phyloP scores from a whole-genome alignment of 2,888 invertebrate genomes.

The Abscondita cerata region DNA sequence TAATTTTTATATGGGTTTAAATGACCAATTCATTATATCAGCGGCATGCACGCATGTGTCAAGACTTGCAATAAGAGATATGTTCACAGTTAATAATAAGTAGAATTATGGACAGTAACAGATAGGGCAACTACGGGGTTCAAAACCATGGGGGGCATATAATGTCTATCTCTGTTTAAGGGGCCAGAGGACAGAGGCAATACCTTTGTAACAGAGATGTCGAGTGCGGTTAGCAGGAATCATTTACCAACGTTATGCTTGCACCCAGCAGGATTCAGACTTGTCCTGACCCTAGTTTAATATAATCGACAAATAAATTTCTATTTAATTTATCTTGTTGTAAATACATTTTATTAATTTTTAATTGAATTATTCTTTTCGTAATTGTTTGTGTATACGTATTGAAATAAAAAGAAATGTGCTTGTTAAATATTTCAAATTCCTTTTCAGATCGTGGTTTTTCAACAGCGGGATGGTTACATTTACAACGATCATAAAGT shows the following conservation, averaged over 20 bases:
- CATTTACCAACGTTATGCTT: constrained; percentile 37
- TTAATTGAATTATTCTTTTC: not conserved
- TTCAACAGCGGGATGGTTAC: constrained; percentile 15
- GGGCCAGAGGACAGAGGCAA: constrained; percentile 33
- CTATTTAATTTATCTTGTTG: constrained; percentile 24
- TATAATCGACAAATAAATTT: constrained; percentile 36
- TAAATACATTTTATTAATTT: constrained; percentile 19
- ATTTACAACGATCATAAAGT: constrained; percentile 16
- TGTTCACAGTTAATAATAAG: constrained; percentile 47
- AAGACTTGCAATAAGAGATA: constrained; percentile 34
- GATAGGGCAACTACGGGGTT: constrained; percentile 36
- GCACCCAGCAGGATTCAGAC: constrained; percentile 38
- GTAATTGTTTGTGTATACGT: too few relatives aligned
- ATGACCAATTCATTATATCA: constrained; percentile 33
- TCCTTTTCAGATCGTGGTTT: constrained; percentile 19
- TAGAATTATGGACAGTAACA: constrained; percentile 44
- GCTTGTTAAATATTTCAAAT: constrained; percentile 25
- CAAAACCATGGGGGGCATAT: constrained; percentile 29
- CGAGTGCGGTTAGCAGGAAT: constrained; percentile 35
- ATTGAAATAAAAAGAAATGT: constrained; percentile 5
- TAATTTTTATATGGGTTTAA: constrained; percentile 22
- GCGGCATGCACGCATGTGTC: constrained; percentile 33
- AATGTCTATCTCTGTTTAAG: constrained; percentile 20
- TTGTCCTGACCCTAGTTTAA: constrained; percentile 33
- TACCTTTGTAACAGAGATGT: constrained; percentile 41